These are phyloP conservation scores for Thamnophis elegans DNA, from an alignment of 2,797 vertebrate genomes.

Conservation along the genomic window DNA sequence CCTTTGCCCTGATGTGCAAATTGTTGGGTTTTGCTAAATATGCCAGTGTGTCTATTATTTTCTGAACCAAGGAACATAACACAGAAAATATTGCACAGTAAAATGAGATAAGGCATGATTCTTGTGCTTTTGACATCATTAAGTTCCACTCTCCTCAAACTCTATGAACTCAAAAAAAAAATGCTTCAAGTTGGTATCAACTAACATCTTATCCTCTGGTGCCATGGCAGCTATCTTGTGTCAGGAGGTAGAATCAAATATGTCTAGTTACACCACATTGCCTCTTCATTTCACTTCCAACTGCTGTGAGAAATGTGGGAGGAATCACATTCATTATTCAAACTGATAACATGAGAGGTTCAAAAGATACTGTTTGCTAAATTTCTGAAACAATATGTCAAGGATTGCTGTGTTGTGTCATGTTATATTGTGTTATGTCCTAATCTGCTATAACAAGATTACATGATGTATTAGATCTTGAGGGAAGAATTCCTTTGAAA, in stretches of 20 bases:
- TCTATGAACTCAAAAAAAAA: not conserved
- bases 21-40: not conserved
- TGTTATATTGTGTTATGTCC: slow-evolving; percentile 57
- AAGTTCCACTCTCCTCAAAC: not conserved
- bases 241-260: slow-evolving; percentile 36
- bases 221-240: not conserved
- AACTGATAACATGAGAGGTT: slow-evolving; percentile 57
- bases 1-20: not conserved
- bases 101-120: not conserved
- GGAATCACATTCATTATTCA: slow-evolving; percentile 56
- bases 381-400: slow-evolving; percentile 59
- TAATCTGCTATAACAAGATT: slow-evolving; percentile 66
- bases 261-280: slow-evolving; percentile 51
- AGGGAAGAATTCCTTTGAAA: slow-evolving; percentile 67
- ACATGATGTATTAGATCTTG: slow-evolving; percentile 61
- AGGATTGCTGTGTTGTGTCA: slow-evolving; percentile 58
- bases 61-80: not conserved
- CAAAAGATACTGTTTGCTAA: slow-evolving; percentile 62
- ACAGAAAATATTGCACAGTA: not conserved
- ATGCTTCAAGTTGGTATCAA: not conserved
- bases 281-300: slow-evolving; percentile 53
- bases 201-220: not conserved
- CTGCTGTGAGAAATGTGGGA: slow-evolving; percentile 62
- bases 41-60: not conserved
- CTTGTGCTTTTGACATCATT: not conserved